Evolutionary conservation across 1,140 invertebrate genomes (phyloP).

Genomic region (Campodea augens): DNA sequence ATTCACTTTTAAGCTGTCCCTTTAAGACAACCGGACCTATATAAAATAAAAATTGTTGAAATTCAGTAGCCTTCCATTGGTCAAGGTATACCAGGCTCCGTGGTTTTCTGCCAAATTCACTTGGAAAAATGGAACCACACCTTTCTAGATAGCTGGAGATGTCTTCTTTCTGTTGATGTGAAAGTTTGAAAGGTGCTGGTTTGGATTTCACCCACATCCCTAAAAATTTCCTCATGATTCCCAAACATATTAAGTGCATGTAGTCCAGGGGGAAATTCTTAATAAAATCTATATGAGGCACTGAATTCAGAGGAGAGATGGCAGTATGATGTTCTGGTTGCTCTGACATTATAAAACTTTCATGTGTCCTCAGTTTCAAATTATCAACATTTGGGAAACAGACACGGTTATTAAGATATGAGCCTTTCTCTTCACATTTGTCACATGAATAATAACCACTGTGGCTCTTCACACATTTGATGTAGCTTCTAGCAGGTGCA

Average conservation of each 20-base stretch:
- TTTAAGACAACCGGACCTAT: conserved; percentile 11
- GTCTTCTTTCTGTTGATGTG: background rate
- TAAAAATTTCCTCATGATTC: background rate
- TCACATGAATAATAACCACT: background rate
- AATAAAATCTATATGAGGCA: background rate
- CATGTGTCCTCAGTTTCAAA: background rate
- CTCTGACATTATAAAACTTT: background rate
- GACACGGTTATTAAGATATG: background rate
- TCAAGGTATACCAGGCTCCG: conserved; percentile 8
- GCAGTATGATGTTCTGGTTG: background rate
- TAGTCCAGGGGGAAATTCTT: background rate
- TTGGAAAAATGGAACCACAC: conserved; percentile 6
- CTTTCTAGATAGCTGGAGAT: conserved; percentile 1
- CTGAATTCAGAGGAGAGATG: background rate
- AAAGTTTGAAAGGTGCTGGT: background rate
- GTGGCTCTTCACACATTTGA: background rate
- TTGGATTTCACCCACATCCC: background rate
- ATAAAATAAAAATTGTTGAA: conserved; percentile 12
- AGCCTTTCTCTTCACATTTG: background rate
- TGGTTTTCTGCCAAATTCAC: conserved; percentile 12
- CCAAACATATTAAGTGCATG: background rate
- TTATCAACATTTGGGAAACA: background rate
- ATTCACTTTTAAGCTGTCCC: background rate
- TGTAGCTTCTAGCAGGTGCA: background rate
- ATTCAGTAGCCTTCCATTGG: conserved; percentile 13